Base-by-base conservation (phyloP, 2,797 vertebrate species). In the Anomalospiza imberbis region DNA sequence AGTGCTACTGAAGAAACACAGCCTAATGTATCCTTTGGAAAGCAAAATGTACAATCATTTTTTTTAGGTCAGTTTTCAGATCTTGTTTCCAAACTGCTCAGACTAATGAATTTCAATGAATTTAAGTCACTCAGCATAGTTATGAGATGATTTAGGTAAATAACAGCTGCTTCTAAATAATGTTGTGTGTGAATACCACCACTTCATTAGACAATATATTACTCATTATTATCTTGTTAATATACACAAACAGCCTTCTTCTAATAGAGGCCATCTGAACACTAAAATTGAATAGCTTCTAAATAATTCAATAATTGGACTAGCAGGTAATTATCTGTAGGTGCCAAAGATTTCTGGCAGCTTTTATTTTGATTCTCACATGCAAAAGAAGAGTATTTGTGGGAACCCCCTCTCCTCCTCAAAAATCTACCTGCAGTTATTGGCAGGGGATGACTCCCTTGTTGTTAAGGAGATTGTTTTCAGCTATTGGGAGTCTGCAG, bases 391-490 rank as follows among this genome's bases (percentile, higher is more conserved):
- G 16, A 24, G 7, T 25, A 10, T 70, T 86, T 67, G 31, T 34
- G 63, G 58, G 81, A 93, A 26, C 10, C 14, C 26, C 4, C 26
- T 63, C 28, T 84, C 40, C 70, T 84, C 26, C 38, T 81, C 68
- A 71, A 51, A 85, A 80, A 65, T 38, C 72, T 72, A 93, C 81
- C 84, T 85, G 72, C 4, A 10, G 47, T 45, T 57, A 80, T 50
- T 71, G 16, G 0, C 57, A 42, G 47, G 71, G 61, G 65, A 95
- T 16, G 16, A 45, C 54, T 89, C 62, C 16, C 75, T 58, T 61
- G 89, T 93, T 93, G 86, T 92, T 91, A 95, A 61, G 83, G 93
- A 61, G 87, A 85, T 89, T 57, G 54, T 70, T 92, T 85, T 63
- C 28, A 48, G 94, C 42, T 83, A 9, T 28, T 83, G 45, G 63